Base-by-base conservation (phyloP, 2,888 invertebrate genomes). In the Saturnia pavonia region DNA sequence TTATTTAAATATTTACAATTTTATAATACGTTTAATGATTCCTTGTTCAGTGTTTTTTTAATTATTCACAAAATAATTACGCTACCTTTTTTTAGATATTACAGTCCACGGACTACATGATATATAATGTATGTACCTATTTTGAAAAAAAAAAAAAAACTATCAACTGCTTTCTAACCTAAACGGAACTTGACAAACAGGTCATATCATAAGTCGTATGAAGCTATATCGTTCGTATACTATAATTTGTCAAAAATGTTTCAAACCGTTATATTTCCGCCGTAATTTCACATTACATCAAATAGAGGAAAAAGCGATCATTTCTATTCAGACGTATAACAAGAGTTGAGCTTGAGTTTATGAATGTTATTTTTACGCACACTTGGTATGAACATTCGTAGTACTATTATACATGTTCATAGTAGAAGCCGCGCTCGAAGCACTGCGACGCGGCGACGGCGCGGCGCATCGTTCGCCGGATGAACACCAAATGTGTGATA, bases 401-500 rank as follows among this genome's bases (percentile, higher is more conserved):
- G 40, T 65, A 65, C 34, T 65, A 65, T 40, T 65, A 65, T 65
- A 40, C 9, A 40, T 65, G 34, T 65, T 65, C 65, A 65, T 65
- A 65, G 65, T 65, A 65, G n/a, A 19, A 9, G n/a, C 3, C 6
- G 34, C 34, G 34, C 34, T 34, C 25, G 9, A 25, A 7, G 25
- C 57, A n/a, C 9, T 9, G 2, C 25, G 57, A 7, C 25, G 74
- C 63, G 71, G 71, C 70, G 66, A 67, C 72, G 69, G 74, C 80
- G 77, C 73, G 78, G 77, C 80, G 76, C 74, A 78, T 76, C 76
- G 78, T 74, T 82, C 86, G 85, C 89, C 93, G 93, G 92, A 92
- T 91, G 92, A 90, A 88, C 90, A 91, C 93, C 92, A 91, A 93
- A 93, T 91, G 94, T 91, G 92, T 90, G 89, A 91, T 94, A 94